Conservation (phyloP, 2,888 invertebrate genomes). For the Dinocampus coccinellae region DNA sequence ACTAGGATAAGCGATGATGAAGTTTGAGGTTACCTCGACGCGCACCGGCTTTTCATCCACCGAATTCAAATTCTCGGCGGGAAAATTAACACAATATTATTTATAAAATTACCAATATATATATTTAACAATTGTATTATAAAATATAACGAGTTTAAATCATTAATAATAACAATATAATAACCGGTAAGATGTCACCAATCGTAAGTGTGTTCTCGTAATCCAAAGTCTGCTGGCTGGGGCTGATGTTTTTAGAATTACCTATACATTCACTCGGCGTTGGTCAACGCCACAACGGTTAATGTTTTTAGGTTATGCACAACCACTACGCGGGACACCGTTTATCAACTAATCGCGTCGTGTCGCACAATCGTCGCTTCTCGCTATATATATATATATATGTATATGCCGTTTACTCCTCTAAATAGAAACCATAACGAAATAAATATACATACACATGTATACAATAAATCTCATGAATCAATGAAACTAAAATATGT, state of each 20-base stretch:
- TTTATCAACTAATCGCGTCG: conserved; percentile 38
- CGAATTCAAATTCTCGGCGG: conserved; percentile 41
- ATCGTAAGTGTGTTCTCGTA: conserved; percentile 35
- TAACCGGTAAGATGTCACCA: conserved; percentile 36
- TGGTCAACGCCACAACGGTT: conserved; percentile 43
- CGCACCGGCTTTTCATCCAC: conserved; percentile 64
- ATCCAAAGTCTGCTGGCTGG: conserved; percentile 63
- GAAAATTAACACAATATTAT: not conserved
- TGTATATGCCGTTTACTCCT: conserved; percentile 17
- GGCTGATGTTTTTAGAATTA: conserved; percentile 65
- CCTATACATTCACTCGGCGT: conserved; percentile 54
- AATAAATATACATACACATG: not conserved
- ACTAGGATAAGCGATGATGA: conserved; percentile 16
- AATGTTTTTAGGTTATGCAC: conserved; percentile 35
- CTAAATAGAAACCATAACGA: not conserved
- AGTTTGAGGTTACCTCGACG: conserved; percentile 66
- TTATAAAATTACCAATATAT: not conserved
- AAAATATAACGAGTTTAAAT: not conserved
- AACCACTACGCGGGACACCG: conserved; percentile 12
- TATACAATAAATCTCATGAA: not conserved
- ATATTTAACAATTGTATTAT: conserved; percentile 8
- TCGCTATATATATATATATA: not conserved
- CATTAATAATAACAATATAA: conserved; percentile 36
- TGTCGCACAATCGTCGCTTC: conserved; percentile 23
- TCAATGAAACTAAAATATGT: conserved; percentile 28